These are phyloP conservation scores for Cotesia glomerata DNA, from an alignment of 1,140 invertebrate species.

Conservation along the genomic window DNA sequence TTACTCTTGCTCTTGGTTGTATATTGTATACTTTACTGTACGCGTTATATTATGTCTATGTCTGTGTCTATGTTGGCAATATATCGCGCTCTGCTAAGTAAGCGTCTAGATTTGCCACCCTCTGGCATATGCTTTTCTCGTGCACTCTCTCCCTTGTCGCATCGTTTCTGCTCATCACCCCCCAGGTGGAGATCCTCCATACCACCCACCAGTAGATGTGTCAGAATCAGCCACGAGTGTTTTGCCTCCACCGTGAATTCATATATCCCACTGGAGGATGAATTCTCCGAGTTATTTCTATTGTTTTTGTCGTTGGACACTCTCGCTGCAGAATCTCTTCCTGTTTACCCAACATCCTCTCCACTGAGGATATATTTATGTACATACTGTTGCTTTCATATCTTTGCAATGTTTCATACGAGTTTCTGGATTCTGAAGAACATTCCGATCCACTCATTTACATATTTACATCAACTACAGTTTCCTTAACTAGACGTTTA, in stretches of 20 bases:
- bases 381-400: not conserved
- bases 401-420: not conserved
- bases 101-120: constrained; percentile 48
- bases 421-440: not conserved
- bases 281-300: constrained; percentile 6
- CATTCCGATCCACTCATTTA: not conserved
- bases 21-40: no score
- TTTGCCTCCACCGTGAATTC: constrained; percentile 22
- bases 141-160: not conserved
- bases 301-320: constrained; percentile 28
- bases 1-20: no score
- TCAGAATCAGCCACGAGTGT: constrained; percentile 30
- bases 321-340: not conserved
- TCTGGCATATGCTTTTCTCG: constrained; percentile 17
- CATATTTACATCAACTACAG: no score
- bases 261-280: not conserved
- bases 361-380: not conserved
- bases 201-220: constrained; percentile 16
- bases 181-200: not conserved
- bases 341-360: not conserved
- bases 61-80: no score
- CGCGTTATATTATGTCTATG: no score
- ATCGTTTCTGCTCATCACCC: constrained; percentile 1
- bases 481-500: no score
- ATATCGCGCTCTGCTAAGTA: constrained; percentile 46